phyloP scores from a whole-genome alignment of 2,888 invertebrate species.

The Chrysomela aeneicollis region DNA sequence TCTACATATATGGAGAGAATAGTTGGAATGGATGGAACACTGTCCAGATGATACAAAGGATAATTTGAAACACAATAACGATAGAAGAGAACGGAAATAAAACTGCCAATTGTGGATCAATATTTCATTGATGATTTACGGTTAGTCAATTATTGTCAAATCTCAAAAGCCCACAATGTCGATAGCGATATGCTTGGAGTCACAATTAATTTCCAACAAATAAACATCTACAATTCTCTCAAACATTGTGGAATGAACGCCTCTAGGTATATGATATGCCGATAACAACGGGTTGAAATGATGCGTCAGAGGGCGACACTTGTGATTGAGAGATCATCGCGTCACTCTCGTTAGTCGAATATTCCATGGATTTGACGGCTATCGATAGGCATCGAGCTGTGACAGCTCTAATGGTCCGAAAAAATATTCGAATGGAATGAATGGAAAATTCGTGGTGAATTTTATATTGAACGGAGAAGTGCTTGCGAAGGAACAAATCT shows the following conservation, averaged over 20 bases:
- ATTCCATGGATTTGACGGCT: neutral
- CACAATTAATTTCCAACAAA: too few species aligned
- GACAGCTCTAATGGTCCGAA: neutral
- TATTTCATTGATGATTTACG: too few species aligned
- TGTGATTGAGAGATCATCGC: neutral
- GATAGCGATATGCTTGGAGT: too few species aligned
- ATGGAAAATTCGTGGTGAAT: too few species aligned
- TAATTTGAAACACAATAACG: neutral
- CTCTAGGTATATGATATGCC: neutral
- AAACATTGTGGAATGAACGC: too few species aligned
- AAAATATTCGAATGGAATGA: neutral
- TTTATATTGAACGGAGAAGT: too few species aligned
- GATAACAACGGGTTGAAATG: neutral
- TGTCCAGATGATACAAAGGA: neutral
- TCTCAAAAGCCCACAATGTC: too few species aligned
- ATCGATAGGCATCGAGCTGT: neutral
- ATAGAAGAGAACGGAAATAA: too few species aligned
- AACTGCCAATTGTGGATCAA: too few species aligned
- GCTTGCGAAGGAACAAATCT: too few species aligned
- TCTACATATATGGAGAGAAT: slow-evolving; percentile 22
- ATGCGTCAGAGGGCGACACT: neutral
- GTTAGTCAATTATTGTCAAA: too few species aligned
- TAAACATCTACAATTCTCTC: too few species aligned
- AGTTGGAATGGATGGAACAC: neutral
- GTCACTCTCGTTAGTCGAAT: neutral